Evolutionary conservation across 2,797 vertebrate genomes (phyloP), one percentile per base, ranked within the genome.

Genomic region (Adrianichthys oophorus): DNA sequence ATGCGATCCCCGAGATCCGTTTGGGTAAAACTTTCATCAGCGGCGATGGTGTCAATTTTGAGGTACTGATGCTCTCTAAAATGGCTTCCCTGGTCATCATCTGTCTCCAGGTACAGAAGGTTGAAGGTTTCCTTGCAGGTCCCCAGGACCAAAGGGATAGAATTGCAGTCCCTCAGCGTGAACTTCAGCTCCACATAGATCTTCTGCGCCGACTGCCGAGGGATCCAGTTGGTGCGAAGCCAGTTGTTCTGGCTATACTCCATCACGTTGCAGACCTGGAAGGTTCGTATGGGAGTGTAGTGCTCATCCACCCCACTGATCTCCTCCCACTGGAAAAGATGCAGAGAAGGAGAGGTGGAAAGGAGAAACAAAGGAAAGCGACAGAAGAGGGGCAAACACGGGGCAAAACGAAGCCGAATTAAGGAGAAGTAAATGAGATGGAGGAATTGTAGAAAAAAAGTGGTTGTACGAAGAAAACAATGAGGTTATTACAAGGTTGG

Each of bases 71-170:
- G 95, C 65, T 98, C 97, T 72, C 93, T 87, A 83, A 99, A 98
- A 87, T 94, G 98, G 61, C 93, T 93, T 16, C 91, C 95, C 60
- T 95, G 94, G 79, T 98, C 95, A 7, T 97, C 96, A 0, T 99
- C 96, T 0, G 94, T 93, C 74, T 99, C 97, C 93, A 94, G 91
- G 76, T 98, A 99, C 42, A 98, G 95, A 3, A 99, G 92, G 76
- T 99, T 99, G 89, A 99, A 99, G 58, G 97, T 99, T 86, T 99
- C 97, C 63, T 99, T 98, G 89, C 97, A 99, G 70, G 96, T 98
- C 76, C 96, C 96, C 85, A 98, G 82, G 53, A 99, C 96, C 66
- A 97, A 45, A 0, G 97, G 97, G 79, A 99, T 99, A 79, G 97
- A 98, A 77, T 98, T 98, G 84, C 97, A 99, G 88, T 99, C 97